Conservation (phyloP, 2,888 invertebrate genomes). For the Gerris lacustris region DNA sequence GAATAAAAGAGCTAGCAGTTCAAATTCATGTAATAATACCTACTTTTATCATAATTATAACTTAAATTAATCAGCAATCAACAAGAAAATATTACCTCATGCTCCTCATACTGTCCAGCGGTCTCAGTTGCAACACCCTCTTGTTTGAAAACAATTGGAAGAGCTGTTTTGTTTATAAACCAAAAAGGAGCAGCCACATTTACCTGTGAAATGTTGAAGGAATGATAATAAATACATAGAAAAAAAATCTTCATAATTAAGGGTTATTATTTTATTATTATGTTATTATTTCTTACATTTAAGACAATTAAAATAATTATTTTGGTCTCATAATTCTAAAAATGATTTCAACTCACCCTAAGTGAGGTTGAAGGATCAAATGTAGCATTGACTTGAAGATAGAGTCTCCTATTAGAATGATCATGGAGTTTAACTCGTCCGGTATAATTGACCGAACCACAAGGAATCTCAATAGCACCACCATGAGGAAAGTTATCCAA, state of each 20-base stretch:
- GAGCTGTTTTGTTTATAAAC: conserved; percentile 89
- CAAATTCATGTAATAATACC: too few relatives aligned
- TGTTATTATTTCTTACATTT: too few relatives aligned
- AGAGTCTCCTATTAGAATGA: conserved; percentile 54
- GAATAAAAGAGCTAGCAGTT: too few relatives aligned
- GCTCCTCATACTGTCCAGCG: conserved; percentile 86
- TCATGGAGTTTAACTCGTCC: conserved; percentile 65
- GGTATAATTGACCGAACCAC: conserved; percentile 41
- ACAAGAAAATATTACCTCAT: conserved; percentile 48
- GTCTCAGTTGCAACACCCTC: conserved; percentile 64
- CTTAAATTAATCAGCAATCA: not conserved
- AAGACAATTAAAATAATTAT: conserved; percentile 4
- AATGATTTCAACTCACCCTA: conserved; percentile 38
- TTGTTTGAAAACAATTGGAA: conserved; percentile 90
- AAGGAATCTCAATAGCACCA: conserved; percentile 46
- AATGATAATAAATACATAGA: not conserved
- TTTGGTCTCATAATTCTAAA: too few relatives aligned
- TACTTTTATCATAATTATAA: too few relatives aligned
- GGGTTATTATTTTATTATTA: not conserved
- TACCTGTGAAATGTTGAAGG: conserved; percentile 21
- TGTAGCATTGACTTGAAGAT: conserved; percentile 51
- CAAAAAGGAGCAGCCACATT: conserved; percentile 29
- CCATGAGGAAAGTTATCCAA: conserved; percentile 73
- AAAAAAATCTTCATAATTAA: not conserved
- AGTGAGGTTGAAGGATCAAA: conserved; percentile 41